Evolutionary conservation across 2,888 invertebrate species (phyloP), one percentile per base, ranked within the genome.

Genomic region (Osedax fenrisi): DNA sequence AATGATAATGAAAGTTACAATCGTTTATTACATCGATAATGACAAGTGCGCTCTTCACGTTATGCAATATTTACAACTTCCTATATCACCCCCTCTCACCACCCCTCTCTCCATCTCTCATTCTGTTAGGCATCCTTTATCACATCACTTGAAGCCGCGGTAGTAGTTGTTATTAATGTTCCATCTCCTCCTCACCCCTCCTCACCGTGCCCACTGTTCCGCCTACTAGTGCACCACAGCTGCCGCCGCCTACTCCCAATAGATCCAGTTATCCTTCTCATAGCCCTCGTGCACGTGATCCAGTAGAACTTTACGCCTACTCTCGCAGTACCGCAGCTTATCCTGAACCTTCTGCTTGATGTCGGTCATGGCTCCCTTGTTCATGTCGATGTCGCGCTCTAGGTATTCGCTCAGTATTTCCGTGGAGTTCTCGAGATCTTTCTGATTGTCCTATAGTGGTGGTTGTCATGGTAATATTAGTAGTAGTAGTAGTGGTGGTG

Each of bases 311-410:
- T 93, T 92, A 81, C 97, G 89, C 82, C 98, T 90, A 85, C 92
- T 92, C 86, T 97, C 96, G 87, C 97, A 98, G 86, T 98, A 98
- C 88, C 96, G 41, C 5, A 41, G 41, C 87, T 95, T 95, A 85
- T 96, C 95, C 87, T 94, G 94, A 82, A 97, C 96, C 87, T 94
- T 96, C 86, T 97, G 96, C 86, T 97, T 97, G 85, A 97, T 94
- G 84, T 94, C 94, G 79, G 92, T 91, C 81, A 97, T 88, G 41
- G 5, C 10, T 41, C 41, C 41, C 87, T 96, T 94, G 77, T 96
- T 95, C 82, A 91, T 91, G 79, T 95, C 94, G 85, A 97, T 94
- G 86, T 98, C 96, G 83, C 95, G 88, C 88, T 98, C 97, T 81
- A 98, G 89, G 87, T 95, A 96, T 87, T 95, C 96, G 25, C 95